Evolutionary conservation across 2,888 invertebrate genomes (phyloP).

Genomic region (Griposia aprilina): DNA sequence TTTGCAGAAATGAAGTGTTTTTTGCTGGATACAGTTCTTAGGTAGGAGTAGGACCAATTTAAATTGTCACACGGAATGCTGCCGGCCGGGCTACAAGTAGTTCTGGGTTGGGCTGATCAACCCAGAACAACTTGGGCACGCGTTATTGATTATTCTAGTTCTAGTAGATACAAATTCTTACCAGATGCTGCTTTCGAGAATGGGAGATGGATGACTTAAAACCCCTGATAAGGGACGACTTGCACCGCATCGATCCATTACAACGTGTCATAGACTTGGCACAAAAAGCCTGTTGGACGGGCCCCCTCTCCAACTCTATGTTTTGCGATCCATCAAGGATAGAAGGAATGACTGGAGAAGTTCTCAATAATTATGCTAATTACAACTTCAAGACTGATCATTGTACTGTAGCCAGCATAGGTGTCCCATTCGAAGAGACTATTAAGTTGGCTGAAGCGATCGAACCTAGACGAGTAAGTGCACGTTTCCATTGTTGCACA

Average conservation of each 20-base stretch:
- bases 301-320: constrained; percentile 80
- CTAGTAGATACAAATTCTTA: not conserved
- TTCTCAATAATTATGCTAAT: constrained; percentile 69
- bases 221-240: constrained; percentile 74
- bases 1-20: constrained; percentile 78
- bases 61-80: not conserved
- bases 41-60: constrained; percentile 71
- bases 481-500: not conserved
- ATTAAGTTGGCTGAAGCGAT: constrained; percentile 79
- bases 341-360: constrained; percentile 70
- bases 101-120: not conserved
- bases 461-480: constrained; percentile 70
- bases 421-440: constrained; percentile 82
- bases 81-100: not conserved
- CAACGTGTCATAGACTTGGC: constrained; percentile 80
- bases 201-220: constrained; percentile 80
- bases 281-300: constrained; percentile 81
- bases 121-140: not conserved
- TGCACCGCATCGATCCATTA: constrained; percentile 73
- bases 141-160: not conserved
- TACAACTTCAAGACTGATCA: constrained; percentile 73
- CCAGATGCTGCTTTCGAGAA: constrained; percentile 78
- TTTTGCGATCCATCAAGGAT: constrained; percentile 79
- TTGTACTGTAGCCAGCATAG: constrained; percentile 80
- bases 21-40: constrained; percentile 79